phyloP scores from a whole-genome alignment of 2,797 vertebrate species.

The Morelia viridis region DNA sequence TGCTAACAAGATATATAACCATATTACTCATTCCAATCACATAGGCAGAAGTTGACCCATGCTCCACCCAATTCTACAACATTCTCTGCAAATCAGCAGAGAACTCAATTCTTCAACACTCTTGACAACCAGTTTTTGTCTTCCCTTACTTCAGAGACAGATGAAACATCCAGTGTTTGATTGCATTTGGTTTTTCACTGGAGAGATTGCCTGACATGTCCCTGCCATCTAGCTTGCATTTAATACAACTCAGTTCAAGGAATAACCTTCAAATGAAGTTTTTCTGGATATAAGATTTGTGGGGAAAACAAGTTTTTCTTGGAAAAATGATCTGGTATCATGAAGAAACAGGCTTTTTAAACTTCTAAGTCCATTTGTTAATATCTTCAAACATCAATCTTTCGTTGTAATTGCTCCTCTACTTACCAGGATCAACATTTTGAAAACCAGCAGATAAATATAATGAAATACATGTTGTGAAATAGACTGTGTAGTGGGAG shows the following conservation, averaged over 20 bases:
- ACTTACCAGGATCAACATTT: background rate
- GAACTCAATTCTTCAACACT: background rate
- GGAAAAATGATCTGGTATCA: background rate
- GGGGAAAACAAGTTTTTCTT: background rate
- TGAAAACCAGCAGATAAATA: background rate
- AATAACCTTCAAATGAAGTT: background rate
- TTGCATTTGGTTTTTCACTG: background rate
- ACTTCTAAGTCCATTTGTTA: background rate
- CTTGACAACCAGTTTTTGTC: background rate
- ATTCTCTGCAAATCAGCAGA: background rate
- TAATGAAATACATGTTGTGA: background rate
- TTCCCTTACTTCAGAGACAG: background rate
- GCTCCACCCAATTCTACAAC: background rate
- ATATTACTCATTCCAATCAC: background rate
- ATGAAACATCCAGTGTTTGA: background rate
- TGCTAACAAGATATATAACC: background rate
- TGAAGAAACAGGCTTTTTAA: background rate
- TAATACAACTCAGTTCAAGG: background rate
- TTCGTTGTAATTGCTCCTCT: background rate
- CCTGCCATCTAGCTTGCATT: background rate
- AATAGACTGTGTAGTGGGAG: background rate
- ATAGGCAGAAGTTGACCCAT: background rate
- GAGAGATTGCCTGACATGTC: background rate
- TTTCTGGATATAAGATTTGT: background rate
- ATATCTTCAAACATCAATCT: background rate